Evolutionary conservation across 1,140 invertebrate genomes (phyloP), one percentile per base, ranked within the genome.

Genomic region (Whitmania pigra): DNA sequence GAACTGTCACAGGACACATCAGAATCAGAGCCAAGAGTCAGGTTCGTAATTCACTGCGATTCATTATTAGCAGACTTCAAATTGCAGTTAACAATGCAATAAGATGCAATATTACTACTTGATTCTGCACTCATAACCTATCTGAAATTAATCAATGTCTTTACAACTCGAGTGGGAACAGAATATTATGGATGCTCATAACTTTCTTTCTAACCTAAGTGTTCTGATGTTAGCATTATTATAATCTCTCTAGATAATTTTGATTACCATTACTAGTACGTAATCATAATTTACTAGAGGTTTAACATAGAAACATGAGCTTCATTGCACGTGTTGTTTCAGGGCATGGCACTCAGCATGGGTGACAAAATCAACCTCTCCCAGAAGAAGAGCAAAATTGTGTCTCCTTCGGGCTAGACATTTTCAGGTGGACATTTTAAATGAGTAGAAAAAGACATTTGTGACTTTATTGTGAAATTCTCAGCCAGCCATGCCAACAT

Each of bases 21-120:
- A 85, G 96, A 76, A 97, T 99, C 76, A 86, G 96, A 74, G 94
- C 96, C 22, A 99, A 99, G 84, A 97, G 92, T 79, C 95, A 99
- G 87, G 91, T 91, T 76, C 20, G 69, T 55, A n/a, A 20, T 22
- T 63, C 18, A 13, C 11, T 63, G 69, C 27, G 11, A 20, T 22
- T 63, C 18, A 13, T 7, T 63, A 36, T 63, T 25, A 13, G 20
- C 11, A 2, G 15, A 22, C 57, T 49, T 49, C 9, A 49, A 17
- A 17, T 17, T 17, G 0, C 43, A 15, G 43, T 49, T 49, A 49
- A 49, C 43, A 15, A 15, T 49, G 13, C 13, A 49, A 6, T 6
- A 36, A 36, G 31, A 36, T 36, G 31, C 6, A 36, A 36, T 36
- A n/a, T n/a, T n/a, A n/a, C n/a, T 36, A 36, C 31, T 36, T 36